These are phyloP conservation scores for Lepidurus packardi DNA, from an alignment of 1,140 invertebrate genomes.

Conservation along the genomic window DNA sequence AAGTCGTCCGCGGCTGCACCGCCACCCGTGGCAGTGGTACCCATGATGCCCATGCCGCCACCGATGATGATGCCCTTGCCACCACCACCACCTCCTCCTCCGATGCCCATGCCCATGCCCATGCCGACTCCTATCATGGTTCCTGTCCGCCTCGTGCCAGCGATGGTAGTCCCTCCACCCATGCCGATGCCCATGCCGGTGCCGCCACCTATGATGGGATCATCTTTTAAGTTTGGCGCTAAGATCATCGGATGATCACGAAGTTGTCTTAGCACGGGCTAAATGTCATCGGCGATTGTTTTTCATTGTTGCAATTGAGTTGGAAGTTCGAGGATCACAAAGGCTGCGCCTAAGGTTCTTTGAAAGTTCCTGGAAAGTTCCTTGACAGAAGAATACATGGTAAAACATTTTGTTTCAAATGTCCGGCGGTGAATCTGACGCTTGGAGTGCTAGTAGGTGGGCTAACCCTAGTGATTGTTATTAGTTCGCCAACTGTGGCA, in stretches of 20 bases:
- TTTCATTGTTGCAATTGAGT: neutral
- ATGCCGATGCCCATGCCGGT: no score
- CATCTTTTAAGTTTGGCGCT: neutral
- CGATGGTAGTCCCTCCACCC: neutral
- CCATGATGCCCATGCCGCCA: neutral
- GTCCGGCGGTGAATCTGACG: no score
- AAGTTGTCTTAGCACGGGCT: neutral
- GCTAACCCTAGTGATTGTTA: neutral
- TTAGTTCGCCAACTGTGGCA: neutral
- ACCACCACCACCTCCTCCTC: slow-evolving; percentile 7
- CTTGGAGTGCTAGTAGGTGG: neutral
- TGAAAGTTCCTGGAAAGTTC: no score
- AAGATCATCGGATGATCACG: neutral
- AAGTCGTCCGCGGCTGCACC: neutral
- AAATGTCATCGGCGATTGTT: neutral
- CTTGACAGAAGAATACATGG: no score
- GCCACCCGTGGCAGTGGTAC: neutral
- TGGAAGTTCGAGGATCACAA: neutral
- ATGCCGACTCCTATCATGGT: neutral
- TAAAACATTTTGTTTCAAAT: no score
- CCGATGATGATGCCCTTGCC: neutral
- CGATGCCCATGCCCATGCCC: neutral
- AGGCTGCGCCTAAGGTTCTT: neutral
- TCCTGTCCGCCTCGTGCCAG: neutral
- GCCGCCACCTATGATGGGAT: neutral